phyloP scores from a whole-genome alignment of 2,113 vertebrate species.

The Notechis scutatus region DNA sequence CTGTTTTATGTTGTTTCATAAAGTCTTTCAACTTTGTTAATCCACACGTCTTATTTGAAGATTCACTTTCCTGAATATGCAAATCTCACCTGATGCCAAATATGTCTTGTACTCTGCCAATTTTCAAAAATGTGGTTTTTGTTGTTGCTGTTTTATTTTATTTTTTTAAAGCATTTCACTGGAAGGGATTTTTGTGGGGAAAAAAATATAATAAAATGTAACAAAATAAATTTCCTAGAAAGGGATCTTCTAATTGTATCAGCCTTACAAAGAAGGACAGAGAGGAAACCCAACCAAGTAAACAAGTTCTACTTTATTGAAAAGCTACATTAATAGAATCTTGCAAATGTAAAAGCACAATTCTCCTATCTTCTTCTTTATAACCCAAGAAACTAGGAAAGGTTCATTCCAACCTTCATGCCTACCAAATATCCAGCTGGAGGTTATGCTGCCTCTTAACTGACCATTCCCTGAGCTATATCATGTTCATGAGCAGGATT shows the following conservation, averaged over 20 bases:
- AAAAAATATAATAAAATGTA: background rate
- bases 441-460: background rate
- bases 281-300: background rate
- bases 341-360: background rate
- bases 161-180: background rate
- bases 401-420: background rate
- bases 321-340: background rate
- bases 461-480: background rate
- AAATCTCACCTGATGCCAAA: background rate
- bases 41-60: background rate
- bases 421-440: background rate
- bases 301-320: background rate
- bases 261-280: background rate
- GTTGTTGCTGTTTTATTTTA: background rate
- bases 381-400: background rate
- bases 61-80: background rate
- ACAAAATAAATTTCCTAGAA: background rate
- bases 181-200: background rate
- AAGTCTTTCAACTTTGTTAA: background rate
- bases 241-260: background rate
- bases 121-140: background rate
- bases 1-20: background rate
- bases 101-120: background rate
- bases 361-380: background rate
- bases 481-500: background rate